Conservation (phyloP, 2,113 vertebrate species). For the Pygoscelis adeliae region DNA sequence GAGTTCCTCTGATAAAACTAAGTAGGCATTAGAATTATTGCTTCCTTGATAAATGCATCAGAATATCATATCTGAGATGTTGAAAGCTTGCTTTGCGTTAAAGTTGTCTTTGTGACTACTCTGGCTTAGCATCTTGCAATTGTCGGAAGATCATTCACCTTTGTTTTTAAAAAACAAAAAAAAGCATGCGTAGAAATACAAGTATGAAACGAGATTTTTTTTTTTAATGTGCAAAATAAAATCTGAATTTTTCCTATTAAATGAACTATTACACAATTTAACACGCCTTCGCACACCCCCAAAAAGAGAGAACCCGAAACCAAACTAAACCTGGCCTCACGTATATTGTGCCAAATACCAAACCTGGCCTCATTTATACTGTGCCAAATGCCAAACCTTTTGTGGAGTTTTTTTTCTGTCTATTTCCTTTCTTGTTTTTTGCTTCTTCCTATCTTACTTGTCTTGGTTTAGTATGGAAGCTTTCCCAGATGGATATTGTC, state of each 20-base stretch:
- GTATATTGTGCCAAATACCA: not conserved
- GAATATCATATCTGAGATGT: not conserved
- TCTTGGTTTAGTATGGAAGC: not conserved
- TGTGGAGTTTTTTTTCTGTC: not conserved
- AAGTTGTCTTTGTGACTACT: not conserved
- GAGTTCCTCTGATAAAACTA: not conserved
- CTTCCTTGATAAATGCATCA: not conserved
- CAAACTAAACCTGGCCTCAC: not conserved
- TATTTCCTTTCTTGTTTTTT: not conserved
- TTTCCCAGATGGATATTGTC: not conserved
- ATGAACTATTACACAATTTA: not conserved
- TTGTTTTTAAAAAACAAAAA: not conserved
- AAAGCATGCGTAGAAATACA: not conserved
- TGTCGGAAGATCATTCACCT: accelerated
- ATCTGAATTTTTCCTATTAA: not conserved
- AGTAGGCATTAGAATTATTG: not conserved
- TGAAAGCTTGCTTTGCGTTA: not conserved
- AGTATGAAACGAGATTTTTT: not conserved
- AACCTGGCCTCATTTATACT: not conserved
- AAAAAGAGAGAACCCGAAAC: not conserved
- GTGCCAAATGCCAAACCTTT: not conserved
- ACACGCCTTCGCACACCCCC: not conserved
- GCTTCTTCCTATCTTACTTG: not conserved
- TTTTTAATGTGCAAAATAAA: not conserved
- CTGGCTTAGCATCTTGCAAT: not conserved